A percentile compares a stretch with the other conserved stretches of the same genome.
phyloP scores from a whole-genome alignment of 2,113 vertebrate species.

The Eidolon helvum region DNA sequence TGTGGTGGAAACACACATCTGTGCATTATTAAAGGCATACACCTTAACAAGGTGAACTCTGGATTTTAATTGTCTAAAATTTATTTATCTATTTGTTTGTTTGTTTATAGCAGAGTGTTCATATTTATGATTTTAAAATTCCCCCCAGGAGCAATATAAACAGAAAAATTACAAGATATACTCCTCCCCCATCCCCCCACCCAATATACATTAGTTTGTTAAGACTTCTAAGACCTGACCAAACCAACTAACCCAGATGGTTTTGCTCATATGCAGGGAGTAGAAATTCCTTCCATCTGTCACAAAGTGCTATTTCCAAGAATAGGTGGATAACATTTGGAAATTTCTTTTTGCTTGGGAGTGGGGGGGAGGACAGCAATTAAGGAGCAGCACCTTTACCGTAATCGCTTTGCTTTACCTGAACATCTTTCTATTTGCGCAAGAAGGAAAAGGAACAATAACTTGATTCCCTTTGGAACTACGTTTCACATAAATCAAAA shows the following conservation, averaged over 20 bases:
- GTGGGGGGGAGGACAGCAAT: accelerated
- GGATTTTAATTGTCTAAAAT: neutral
- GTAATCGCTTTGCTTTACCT: neutral
- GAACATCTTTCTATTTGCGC: neutral
- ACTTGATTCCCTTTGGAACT: neutral
- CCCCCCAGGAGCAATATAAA: slow-evolving; percentile 82
- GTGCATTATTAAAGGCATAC: neutral
- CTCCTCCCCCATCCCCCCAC: too few relatives aligned
- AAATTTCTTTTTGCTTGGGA: neutral
- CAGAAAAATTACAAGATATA: slow-evolving; percentile 38
- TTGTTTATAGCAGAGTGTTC: neutral
- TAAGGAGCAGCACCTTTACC: neutral
- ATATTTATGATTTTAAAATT: neutral
- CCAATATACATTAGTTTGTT: neutral
- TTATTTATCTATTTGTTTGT: too few relatives aligned
- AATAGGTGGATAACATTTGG: neutral
- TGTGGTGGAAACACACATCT: neutral
- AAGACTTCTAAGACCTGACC: neutral
- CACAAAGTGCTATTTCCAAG: slow-evolving; percentile 22
- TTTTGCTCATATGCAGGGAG: slow-evolving; percentile 87
- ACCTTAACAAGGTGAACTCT: neutral
- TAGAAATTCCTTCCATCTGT: slow-evolving; percentile 67
- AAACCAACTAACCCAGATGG: slow-evolving; percentile 55
- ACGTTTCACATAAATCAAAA: neutral
- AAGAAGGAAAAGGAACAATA: neutral